Evolutionary conservation across 2,888 invertebrate genomes (phyloP).

Genomic region (Frankliniella intonsa): DNA sequence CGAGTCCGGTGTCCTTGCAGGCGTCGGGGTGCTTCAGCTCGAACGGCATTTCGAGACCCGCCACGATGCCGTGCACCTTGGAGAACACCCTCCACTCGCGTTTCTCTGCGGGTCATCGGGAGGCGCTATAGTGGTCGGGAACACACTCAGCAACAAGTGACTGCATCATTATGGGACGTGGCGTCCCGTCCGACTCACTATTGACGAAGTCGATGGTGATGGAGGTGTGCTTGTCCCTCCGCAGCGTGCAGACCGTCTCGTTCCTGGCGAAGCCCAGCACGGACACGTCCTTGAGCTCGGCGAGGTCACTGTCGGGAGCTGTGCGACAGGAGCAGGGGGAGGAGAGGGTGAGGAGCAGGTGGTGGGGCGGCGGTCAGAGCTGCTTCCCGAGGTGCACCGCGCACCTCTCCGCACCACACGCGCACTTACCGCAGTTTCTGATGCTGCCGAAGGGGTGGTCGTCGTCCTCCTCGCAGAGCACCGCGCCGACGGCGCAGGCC

Average conservation of each 20-base stretch:
- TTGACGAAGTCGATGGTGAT: slow-evolving; percentile 5
- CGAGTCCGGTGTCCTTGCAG: not conserved
- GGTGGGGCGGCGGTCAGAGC: not conserved
- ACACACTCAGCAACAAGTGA: not conserved
- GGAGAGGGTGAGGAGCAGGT: not conserved
- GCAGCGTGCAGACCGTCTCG: slow-evolving; percentile 9
- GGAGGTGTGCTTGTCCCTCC: not conserved
- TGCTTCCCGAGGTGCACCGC: too few species aligned
- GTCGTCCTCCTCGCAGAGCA: too few species aligned
- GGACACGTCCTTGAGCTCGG: not conserved
- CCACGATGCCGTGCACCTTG: not conserved
- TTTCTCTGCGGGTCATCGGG: not conserved
- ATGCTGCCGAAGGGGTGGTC: too few species aligned
- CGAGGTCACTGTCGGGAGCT: slow-evolving; percentile 7
- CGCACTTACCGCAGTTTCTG: too few species aligned
- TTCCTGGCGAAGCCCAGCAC: not conserved
- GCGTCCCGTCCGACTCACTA: not conserved
- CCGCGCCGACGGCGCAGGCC: too few species aligned
- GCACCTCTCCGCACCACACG: too few species aligned
- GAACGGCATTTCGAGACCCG: slow-evolving; percentile 11
- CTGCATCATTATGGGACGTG: not conserved
- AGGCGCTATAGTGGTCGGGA: not conserved
- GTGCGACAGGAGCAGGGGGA: not conserved
- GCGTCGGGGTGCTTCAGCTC: slow-evolving; percentile 14
- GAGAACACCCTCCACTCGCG: not conserved